phyloP scores from a whole-genome alignment of 2,797 vertebrate genomes.

The Sebastes jordani region DNA sequence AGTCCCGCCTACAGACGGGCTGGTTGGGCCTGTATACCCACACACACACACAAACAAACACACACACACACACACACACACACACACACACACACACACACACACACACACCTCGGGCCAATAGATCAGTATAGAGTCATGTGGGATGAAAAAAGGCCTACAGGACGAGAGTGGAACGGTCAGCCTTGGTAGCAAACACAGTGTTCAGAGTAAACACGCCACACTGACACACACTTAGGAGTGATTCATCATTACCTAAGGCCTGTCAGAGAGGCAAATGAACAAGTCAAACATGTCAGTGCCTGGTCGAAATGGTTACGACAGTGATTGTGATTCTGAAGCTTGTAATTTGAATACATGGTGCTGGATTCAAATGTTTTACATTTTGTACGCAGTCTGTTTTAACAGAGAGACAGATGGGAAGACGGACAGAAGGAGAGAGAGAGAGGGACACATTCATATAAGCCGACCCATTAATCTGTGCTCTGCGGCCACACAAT shows the following conservation, averaged over 20 bases:
- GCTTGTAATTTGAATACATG: background rate
- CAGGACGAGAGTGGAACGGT: constrained; percentile 46
- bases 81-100: background rate
- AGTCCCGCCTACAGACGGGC: constrained; percentile 59
- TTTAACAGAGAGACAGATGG: constrained; percentile 25
- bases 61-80: background rate
- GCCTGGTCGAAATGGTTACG: background rate
- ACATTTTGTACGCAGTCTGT: background rate
- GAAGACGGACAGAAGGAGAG: constrained; percentile 6
- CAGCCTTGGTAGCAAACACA: constrained; percentile 17
- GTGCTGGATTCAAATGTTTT: background rate
- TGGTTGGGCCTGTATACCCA: constrained; percentile 16
- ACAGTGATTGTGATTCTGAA: background rate
- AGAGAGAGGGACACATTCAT: constrained; percentile 13
- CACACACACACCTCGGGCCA: constrained; percentile 9
- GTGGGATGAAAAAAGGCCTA: constrained; percentile 69
- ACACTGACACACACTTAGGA: constrained; percentile 9
- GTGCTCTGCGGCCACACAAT: constrained; percentile 46
- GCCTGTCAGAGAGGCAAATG: constrained; percentile 3
- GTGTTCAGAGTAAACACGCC: constrained; percentile 31
- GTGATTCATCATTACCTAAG: constrained; percentile 35
- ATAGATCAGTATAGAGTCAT: constrained; percentile 57
- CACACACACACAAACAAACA: background rate
- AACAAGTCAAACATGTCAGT: background rate
- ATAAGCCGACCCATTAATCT: constrained; percentile 67